Conservation (phyloP, 2,113 vertebrate genomes). For the Pteruthius melanotis region DNA sequence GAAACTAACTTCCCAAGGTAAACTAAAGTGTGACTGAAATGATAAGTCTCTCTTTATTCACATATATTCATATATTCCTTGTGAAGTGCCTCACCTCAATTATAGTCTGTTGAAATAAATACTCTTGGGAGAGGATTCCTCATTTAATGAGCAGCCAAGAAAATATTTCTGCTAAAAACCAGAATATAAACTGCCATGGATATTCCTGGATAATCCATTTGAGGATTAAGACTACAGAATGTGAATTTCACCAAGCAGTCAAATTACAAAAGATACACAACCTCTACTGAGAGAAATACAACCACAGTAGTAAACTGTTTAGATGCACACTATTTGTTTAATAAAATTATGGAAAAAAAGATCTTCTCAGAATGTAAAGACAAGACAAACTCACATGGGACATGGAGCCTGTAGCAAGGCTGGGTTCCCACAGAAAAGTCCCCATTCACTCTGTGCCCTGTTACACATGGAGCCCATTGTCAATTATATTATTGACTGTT, state of each 20-base stretch:
- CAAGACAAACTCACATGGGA: background rate
- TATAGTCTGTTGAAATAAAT: background rate
- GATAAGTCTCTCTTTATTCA: background rate
- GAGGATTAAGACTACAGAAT: background rate
- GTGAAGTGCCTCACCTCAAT: background rate
- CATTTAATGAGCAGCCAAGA: background rate
- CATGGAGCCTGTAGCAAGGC: background rate
- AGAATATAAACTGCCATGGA: background rate
- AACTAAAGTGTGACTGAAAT: background rate
- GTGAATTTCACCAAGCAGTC: background rate
- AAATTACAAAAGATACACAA: background rate
- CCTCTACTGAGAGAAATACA: background rate
- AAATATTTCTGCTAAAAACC: background rate
- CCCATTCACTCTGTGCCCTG: fast-evolving
- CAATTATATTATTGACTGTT: background rate
- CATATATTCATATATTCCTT: background rate
- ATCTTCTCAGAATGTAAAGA: background rate
- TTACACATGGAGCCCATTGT: background rate
- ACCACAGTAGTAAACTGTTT: background rate
- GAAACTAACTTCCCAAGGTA: background rate
- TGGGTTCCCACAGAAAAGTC: background rate
- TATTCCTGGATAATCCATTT: background rate
- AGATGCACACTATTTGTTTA: background rate
- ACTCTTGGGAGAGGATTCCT: background rate
- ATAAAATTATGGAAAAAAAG: background rate